Evolutionary conservation across 2,113 vertebrate species (phyloP), one percentile per base, ranked within the genome.

Genomic region (Rhinopomastus cyanomelas): DNA sequence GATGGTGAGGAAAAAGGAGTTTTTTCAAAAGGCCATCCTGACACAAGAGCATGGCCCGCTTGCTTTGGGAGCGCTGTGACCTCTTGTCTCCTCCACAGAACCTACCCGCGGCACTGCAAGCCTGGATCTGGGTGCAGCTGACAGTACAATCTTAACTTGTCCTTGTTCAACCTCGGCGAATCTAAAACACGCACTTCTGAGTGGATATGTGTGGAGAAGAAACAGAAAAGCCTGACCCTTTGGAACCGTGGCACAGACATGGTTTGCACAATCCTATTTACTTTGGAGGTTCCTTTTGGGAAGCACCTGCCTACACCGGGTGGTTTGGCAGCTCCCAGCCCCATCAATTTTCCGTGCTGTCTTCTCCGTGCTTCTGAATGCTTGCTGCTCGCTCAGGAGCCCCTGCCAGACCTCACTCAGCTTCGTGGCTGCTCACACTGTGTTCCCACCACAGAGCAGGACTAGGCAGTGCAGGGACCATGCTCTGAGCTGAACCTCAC

Each of bases 351-450:
- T 85, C 23, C 16, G 18, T 18, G 87, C 21, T 68, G 66, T 73
- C 39, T 71, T 91, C 14, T 68, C 34, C 3, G 0, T 11, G 22
- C 19, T 77, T 36, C 65, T 82, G 46, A 42, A 36, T 57, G 25
- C 53, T 66, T 55, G 30, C 30, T 69, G 72, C 27, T 36, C 72
- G 32, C 5, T 0, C 25, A 7, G n/a, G 32, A 74, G 30, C n/a
- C 37, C 37, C 46, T 83, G 69, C 69, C 86, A 89, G 85, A 59
- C 64, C 51, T 88, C 57, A 5, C 72, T 74, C 81, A 85, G 53
- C 57, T 81, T 46, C 0, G 0, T n/a, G 44, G 18, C 56, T 23
- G 12, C 57, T 60, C 34, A 56, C 18, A 3, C 2, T 1, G 1
- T 1, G 0, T 61, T 89, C 49, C 82, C 62, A 80, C 30, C 15